These are phyloP conservation scores for Chrysodeixis includens DNA, from an alignment of 2,888 invertebrate species.

Conservation along the genomic window DNA sequence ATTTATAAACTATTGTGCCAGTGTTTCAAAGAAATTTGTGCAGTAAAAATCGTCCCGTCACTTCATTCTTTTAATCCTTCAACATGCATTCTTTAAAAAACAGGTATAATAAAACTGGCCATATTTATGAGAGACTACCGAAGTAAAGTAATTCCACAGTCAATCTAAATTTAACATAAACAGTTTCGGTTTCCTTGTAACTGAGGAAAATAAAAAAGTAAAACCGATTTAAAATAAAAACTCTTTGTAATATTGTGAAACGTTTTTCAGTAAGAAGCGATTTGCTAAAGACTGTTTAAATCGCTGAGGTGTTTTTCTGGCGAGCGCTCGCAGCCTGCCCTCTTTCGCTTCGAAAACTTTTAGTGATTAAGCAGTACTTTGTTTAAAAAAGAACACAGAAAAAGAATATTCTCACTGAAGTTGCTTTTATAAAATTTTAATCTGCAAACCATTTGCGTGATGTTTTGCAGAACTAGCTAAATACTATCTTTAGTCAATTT, in stretches of 20 bases:
- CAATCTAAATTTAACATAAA: neutral
- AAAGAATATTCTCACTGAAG: neutral
- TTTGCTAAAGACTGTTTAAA: conserved; percentile 10
- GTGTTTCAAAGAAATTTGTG: too few relatives aligned
- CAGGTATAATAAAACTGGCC: too few relatives aligned
- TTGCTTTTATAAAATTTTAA: conserved; percentile 16
- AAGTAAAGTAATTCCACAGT: neutral
- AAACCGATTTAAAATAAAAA: neutral
- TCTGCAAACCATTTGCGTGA: conserved; percentile 15
- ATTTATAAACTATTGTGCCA: too few relatives aligned
- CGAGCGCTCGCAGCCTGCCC: conserved; percentile 5
- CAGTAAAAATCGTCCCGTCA: too few relatives aligned
- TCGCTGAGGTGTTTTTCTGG: conserved; percentile 12
- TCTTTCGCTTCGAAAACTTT: conserved; percentile 28
- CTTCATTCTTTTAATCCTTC: too few relatives aligned
- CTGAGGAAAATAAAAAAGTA: neutral
- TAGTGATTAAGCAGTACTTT: conserved; percentile 28
- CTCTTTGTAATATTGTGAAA: neutral
- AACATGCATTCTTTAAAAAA: neutral
- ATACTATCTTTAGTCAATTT: too few relatives aligned
- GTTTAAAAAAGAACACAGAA: conserved; percentile 20
- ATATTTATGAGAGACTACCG: neutral
- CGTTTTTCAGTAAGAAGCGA: conserved; percentile 2
- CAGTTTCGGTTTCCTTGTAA: neutral
- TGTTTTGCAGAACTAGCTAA: conserved; percentile 11